Evolutionary conservation across 2,113 vertebrate species (phyloP).

Genomic region (Butorides virescens): DNA sequence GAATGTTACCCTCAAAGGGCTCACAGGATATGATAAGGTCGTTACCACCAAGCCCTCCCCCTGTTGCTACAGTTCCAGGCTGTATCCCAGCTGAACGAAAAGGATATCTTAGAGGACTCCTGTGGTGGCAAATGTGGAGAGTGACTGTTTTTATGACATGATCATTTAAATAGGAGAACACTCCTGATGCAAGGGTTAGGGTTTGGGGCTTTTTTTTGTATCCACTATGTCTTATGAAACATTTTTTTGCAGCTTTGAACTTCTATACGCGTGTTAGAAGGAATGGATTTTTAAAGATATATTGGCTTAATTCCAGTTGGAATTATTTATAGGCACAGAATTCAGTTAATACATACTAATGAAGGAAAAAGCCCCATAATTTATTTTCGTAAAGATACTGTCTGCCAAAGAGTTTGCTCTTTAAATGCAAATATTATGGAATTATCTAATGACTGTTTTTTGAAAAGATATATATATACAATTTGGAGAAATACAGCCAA

Average conservation of each 20-base stretch:
- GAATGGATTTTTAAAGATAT: background rate
- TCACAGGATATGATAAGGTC: background rate
- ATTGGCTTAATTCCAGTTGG: constrained; percentile 16
- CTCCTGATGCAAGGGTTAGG: background rate
- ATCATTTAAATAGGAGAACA: background rate
- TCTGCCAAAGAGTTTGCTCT: background rate
- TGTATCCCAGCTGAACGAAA: background rate
- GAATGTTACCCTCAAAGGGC: background rate
- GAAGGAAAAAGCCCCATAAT: background rate
- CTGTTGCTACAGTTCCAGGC: background rate
- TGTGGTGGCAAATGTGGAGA: background rate
- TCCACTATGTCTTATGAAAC: background rate
- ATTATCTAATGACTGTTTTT: background rate
- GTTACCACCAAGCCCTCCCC: background rate
- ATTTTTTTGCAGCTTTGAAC: background rate
- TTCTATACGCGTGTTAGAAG: background rate
- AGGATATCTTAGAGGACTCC: background rate
- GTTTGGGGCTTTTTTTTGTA: background rate
- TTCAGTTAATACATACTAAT: background rate
- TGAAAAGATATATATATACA: background rate
- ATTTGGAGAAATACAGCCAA: background rate
- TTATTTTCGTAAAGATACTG: background rate
- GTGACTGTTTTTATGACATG: background rate
- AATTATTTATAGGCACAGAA: background rate
- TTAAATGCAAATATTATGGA: background rate